phyloP scores from a whole-genome alignment of 92 coral and sea anemone genomes.

The Epizoanthus fatuus region DNA sequence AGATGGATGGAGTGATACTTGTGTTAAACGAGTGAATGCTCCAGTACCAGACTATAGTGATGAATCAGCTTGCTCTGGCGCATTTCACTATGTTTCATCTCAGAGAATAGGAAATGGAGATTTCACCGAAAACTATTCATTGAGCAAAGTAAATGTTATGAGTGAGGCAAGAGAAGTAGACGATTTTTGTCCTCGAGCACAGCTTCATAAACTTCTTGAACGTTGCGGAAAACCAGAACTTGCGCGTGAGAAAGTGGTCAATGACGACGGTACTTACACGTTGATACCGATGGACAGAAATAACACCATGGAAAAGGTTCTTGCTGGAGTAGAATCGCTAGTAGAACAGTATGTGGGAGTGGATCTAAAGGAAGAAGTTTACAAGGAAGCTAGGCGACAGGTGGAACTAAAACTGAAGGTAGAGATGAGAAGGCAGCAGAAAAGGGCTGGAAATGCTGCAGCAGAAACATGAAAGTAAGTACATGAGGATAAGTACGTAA shows the following conservation, averaged over 20 bases:
- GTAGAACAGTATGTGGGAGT: no score
- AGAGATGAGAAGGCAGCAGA: no score
- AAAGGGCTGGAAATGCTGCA: no score
- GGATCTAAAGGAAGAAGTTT: no score
- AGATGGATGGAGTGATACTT: constrained; percentile 28
- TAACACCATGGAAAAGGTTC: no score
- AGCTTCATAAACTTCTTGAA: neutral
- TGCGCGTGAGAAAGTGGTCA: neutral
- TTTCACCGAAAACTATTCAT: neutral
- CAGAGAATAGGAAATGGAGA: constrained; percentile 1
- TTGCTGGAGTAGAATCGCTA: no score
- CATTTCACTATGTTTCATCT: constrained; percentile 6
- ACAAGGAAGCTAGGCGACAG: no score
- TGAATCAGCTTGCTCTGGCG: neutral
- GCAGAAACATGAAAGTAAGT: no score
- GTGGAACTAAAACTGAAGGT: no score
- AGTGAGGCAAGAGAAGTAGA: constrained; percentile 13
- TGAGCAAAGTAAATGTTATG: neutral
- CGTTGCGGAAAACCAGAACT: neutral
- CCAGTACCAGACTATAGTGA: constrained; percentile 25
- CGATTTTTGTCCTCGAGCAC: constrained; percentile 30
- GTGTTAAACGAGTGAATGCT: constrained; percentile 8
- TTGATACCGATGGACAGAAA: no score
- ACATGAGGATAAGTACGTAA: no score
- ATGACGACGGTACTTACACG: constrained; percentile 2